These are phyloP conservation scores for Hydrolagus affinis DNA, from an alignment of 2,113 vertebrate genomes.

Conservation along the genomic window DNA sequence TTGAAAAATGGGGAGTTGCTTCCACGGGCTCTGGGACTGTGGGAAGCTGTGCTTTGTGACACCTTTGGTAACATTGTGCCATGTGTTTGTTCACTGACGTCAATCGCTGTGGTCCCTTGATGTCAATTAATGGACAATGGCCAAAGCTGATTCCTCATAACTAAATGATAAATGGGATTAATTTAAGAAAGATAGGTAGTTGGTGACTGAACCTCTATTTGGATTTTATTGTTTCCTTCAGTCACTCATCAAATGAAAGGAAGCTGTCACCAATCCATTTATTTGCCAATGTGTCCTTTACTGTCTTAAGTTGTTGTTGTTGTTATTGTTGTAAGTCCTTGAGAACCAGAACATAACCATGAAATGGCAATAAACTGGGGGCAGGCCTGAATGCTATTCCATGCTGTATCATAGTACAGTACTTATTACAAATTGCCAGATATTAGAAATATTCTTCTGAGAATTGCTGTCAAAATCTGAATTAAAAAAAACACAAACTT, in stretches of 20 bases:
- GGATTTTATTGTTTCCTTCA: constrained; percentile 15
- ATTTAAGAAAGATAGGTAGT: background rate
- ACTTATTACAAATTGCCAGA: background rate
- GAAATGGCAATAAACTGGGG: background rate
- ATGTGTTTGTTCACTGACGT: background rate
- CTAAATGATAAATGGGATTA: background rate
- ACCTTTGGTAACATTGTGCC: no score
- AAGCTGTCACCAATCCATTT: constrained; percentile 4
- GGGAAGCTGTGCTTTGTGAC: background rate
- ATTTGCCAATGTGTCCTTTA: background rate
- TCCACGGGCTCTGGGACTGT: background rate
- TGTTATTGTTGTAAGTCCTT: no score
- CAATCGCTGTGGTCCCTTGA: background rate
- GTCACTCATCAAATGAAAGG: background rate
- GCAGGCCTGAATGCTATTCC: background rate
- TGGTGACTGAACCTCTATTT: background rate
- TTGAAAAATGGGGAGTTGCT: background rate
- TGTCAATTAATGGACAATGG: background rate
- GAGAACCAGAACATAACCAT: background rate
- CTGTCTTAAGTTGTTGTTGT: no score
- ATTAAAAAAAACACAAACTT: background rate
- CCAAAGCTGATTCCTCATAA: background rate
- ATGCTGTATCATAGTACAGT: background rate
- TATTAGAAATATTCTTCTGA: background rate
- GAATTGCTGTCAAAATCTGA: background rate